A percentile compares a stretch with the other conserved stretches of the same genome.
Conservation (phyloP, 2,113 vertebrate genomes). For the Ciconia stormi region DNA sequence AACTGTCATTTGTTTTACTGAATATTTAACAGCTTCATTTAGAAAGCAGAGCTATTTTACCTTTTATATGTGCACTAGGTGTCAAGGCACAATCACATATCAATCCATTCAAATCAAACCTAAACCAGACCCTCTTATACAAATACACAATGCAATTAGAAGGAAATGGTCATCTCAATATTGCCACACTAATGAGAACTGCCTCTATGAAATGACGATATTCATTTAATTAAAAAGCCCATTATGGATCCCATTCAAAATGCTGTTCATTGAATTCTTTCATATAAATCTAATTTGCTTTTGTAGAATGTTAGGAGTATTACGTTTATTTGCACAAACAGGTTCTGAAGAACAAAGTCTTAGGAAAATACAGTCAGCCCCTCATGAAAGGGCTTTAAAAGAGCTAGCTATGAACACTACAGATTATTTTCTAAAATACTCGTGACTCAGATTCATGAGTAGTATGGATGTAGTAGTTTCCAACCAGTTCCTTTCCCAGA, state of each 20-base stretch:
- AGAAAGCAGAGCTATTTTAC: neutral
- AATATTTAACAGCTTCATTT: conserved; percentile 21
- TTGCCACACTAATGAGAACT: conserved; percentile 72
- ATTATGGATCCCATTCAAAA: conserved; percentile 72
- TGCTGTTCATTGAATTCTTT: conserved; percentile 65
- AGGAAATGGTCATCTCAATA: conserved; percentile 72
- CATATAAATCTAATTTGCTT: conserved; percentile 72
- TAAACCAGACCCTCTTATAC: conserved; percentile 37
- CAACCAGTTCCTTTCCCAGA: neutral
- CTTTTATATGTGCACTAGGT: neutral
- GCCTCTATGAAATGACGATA: conserved; percentile 71
- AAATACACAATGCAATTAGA: conserved; percentile 69
- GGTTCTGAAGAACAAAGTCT: conserved; percentile 48
- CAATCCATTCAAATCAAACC: conserved; percentile 71
- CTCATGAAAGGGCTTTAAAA: neutral
- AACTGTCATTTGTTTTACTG: neutral
- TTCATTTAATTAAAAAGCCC: conserved; percentile 81
- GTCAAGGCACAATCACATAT: conserved; percentile 35
- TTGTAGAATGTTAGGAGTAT: conserved; percentile 38
- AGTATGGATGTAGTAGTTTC: neutral
- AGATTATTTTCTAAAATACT: neutral
- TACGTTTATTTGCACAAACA: conserved; percentile 60
- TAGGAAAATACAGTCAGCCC: neutral
- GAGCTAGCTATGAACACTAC: neutral
- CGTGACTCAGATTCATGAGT: neutral